Percentiles rank a stretch among this genome's conserved stretches.
Evolutionary conservation across 1,140 invertebrate species (phyloP).

Genomic region (Megalonaias nervosa): DNA sequence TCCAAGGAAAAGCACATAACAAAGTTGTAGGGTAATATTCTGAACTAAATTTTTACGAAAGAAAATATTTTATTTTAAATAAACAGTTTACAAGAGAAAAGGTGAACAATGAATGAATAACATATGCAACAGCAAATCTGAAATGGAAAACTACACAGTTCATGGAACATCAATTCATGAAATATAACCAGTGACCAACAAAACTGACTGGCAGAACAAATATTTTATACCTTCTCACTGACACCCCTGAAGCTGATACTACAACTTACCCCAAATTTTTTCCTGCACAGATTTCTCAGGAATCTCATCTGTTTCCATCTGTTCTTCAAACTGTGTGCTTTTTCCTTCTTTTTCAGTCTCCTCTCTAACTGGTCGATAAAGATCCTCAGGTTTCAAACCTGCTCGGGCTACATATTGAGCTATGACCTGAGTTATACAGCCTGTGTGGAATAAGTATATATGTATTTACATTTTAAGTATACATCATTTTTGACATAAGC

Average conservation of each 20-base stretch:
- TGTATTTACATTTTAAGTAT: no score
- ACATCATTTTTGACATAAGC: no score
- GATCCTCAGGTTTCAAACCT: slow-evolving; percentile 52
- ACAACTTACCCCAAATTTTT: slow-evolving; percentile 30
- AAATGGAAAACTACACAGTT: no score
- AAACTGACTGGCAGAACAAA: slow-evolving; percentile 35
- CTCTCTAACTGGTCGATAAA: slow-evolving; percentile 45
- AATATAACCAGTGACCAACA: background rate
- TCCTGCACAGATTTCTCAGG: slow-evolving; percentile 13
- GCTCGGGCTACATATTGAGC: slow-evolving; percentile 58
- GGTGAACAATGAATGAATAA: no score
- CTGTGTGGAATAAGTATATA: slow-evolving; percentile 24
- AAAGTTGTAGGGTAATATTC: no score
- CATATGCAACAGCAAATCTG: no score
- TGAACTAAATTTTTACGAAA: no score
- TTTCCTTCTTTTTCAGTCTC: slow-evolving; percentile 35
- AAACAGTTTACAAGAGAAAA: no score
- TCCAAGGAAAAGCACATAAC: no score
- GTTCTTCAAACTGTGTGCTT: slow-evolving; percentile 2
- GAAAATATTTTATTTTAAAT: no score
- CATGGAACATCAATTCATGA: no score
- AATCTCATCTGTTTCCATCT: slow-evolving; percentile 23
- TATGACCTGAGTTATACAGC: slow-evolving; percentile 63
- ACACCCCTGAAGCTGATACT: background rate
- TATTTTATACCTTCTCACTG: background rate